Base-by-base conservation (phyloP, 2,113 vertebrate species). In the Atractosteus spatula region DNA sequence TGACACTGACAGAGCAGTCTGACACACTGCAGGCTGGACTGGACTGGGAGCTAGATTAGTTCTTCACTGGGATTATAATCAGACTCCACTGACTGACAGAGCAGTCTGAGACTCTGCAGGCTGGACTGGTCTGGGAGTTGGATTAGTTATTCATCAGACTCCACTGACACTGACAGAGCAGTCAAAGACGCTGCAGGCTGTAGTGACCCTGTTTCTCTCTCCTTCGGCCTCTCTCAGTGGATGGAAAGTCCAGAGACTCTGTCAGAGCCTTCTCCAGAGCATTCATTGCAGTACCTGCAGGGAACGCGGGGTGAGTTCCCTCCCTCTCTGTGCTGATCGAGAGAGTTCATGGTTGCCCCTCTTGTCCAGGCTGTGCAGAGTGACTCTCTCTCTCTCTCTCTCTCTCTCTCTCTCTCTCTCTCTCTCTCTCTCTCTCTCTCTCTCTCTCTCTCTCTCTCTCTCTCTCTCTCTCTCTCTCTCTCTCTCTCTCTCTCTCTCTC, bases 201-300 rank as follows among this genome's bases (percentile, higher is more conserved):
- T 29, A 29, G 29, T 29, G 29, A 51, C 47, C 10, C 47, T 51
- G 29, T 29, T 10, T 51, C 47, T 51, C 47, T 51, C 47, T 51
- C 47, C 10, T 10, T 51, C 47, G 8, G 5, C 51, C 10, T 3
- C 42, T 62, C 77, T 14, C 82, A 92, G 96, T 94, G 75, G 94
- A 96, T 3, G 90, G 88, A 41, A 94, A 93, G 79, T 92, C 89
- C 3, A 79, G 90, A 16, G 93, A 96, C 63, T 83, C 88, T 3
- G 86, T 95, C 29, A 90, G 92, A 74, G 94, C 93, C 10, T 97
- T 98, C 81, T 93, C 94, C 3, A 88, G 96, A 8, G 92, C 94
- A 0, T 97, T 97, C 61, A 81, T 97, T 3, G 92, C 94, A 11
- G 94, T 97, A 71, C 96, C 95, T 7, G 93, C 93, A 13, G 90